These are phyloP conservation scores for Aix galericulata DNA, from an alignment of 2,113 vertebrate species.

Conservation along the genomic window DNA sequence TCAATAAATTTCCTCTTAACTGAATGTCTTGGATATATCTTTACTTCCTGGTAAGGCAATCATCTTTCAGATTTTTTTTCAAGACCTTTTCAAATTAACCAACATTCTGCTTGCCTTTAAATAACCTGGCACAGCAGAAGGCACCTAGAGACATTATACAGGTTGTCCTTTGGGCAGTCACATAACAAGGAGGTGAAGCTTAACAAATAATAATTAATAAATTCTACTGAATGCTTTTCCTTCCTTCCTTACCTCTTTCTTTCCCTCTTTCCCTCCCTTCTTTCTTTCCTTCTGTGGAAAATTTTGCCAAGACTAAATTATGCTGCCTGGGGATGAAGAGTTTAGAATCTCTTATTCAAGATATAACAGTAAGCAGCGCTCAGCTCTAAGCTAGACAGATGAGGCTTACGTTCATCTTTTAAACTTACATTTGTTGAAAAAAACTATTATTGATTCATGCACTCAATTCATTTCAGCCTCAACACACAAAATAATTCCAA, in stretches of 20 bases:
- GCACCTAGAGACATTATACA: background rate
- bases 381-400: background rate
- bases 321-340: background rate
- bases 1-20: background rate
- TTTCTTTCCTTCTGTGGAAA: background rate
- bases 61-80: background rate
- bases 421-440: background rate
- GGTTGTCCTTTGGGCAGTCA: background rate
- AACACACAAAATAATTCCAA: background rate
- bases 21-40: rapidly evolving
- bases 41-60: background rate
- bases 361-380: background rate
- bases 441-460: background rate
- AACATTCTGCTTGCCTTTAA: background rate
- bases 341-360: background rate
- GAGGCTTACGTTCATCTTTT: background rate
- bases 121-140: background rate
- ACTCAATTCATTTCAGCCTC: background rate
- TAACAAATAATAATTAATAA: background rate
- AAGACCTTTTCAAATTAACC: background rate
- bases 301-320: background rate
- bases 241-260: too few relatives aligned
- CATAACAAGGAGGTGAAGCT: background rate
- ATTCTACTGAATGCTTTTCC: background rate
- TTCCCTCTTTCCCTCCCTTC: too few relatives aligned